Conservation (phyloP, 2,888 invertebrate genomes). For the Aporophyla nigra region DNA sequence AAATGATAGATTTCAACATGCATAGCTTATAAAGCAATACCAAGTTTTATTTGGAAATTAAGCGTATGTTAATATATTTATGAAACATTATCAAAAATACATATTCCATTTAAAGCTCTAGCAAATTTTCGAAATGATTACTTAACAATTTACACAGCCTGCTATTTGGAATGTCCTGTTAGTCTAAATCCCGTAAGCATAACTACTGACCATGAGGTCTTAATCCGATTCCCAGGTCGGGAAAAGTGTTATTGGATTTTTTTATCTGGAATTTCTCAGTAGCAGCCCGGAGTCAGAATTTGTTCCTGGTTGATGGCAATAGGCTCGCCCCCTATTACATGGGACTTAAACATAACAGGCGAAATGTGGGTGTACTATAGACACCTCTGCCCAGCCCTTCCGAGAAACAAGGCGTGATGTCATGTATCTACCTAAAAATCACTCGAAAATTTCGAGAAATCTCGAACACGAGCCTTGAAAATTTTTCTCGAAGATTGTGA, state of each 20-base stretch:
- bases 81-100: not conserved
- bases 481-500: slow-evolving; percentile 41
- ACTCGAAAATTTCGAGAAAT: not conserved
- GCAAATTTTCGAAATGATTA: not conserved
- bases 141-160: too few relatives aligned
- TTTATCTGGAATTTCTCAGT: not conserved
- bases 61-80: not conserved
- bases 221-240: not conserved
- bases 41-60: not conserved
- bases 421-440: not conserved
- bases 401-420: too few relatives aligned
- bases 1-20: not conserved
- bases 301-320: not conserved
- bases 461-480: slow-evolving; percentile 24
- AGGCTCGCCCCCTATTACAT: not conserved
- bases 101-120: not conserved
- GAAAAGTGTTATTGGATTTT: not conserved
- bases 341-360: too few relatives aligned
- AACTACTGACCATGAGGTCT: too few relatives aligned
- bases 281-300: not conserved
- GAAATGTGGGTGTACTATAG: too few relatives aligned
- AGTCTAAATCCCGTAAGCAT: too few relatives aligned
- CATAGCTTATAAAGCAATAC: not conserved
- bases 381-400: too few relatives aligned
- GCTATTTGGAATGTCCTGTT: not conserved